Conservation (phyloP, 2,113 vertebrate genomes). For the Vulpes vulpes region DNA sequence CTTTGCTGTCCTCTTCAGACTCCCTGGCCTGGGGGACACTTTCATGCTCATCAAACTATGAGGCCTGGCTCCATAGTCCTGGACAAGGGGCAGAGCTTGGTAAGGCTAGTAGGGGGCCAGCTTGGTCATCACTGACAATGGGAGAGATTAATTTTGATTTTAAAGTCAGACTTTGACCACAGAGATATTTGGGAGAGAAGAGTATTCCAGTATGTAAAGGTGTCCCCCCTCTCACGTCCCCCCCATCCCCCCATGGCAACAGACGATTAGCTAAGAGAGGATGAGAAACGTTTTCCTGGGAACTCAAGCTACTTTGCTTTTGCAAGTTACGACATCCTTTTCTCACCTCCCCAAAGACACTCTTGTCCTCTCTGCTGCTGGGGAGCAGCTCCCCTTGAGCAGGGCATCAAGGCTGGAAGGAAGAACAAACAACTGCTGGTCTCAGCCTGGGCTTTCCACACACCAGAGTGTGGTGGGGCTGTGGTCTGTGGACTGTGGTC, state of each 20-base stretch:
- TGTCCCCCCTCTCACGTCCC: rapidly evolving
- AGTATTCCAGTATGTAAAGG: neutral
- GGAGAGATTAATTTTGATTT: neutral
- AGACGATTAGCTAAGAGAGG: neutral
- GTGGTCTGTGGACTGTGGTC: neutral
- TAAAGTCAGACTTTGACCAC: slow-evolving; percentile 23
- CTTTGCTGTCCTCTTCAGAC: neutral
- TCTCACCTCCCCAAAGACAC: neutral
- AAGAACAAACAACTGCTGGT: neutral
- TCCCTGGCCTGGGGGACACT: neutral
- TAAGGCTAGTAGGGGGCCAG: neutral
- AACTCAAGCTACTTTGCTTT: neutral
- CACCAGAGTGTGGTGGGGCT: neutral
- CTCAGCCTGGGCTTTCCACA: neutral
- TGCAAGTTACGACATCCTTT: neutral
- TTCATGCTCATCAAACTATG: neutral
- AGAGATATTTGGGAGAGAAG: neutral
- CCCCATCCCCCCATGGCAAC: rapidly evolving
- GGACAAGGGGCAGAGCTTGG: neutral
- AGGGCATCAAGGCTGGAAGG: neutral
- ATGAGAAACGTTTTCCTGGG: neutral
- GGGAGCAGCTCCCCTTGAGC: neutral
- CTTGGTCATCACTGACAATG: neutral
- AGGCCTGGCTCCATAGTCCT: neutral
- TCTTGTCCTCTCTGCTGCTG: neutral